Percentiles rank a stretch among this genome's conserved stretches.
Conservation (phyloP, 2,113 vertebrate genomes). For the Stegostoma tigrinum region DNA sequence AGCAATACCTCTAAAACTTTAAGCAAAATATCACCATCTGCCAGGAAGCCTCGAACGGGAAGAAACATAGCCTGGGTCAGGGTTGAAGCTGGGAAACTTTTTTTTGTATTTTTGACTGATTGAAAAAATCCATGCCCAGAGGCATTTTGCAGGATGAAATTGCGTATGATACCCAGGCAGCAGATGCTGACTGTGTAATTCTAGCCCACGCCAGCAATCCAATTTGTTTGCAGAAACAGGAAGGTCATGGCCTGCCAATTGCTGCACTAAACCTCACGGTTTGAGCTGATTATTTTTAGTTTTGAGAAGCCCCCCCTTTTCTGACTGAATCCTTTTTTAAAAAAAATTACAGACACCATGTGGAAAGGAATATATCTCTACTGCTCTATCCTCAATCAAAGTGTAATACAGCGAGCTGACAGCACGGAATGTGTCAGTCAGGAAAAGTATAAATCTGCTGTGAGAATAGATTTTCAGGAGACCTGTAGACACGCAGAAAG, state of each 20-base stretch:
- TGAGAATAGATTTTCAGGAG: not conserved
- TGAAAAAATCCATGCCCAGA: slow-evolving; percentile 37
- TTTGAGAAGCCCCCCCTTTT: slow-evolving; percentile 35
- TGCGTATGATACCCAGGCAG: slow-evolving; percentile 62
- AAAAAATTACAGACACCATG: not conserved
- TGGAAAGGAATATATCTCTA: not conserved
- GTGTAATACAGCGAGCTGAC: not conserved
- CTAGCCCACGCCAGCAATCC: slow-evolving; percentile 59
- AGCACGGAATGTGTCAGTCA: not conserved
- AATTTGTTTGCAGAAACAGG: slow-evolving; percentile 60
- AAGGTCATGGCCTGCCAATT: slow-evolving; percentile 50
- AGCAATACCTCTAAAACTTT: slow-evolving; percentile 2
- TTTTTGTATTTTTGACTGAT: slow-evolving; percentile 30
- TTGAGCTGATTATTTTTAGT: slow-evolving; percentile 34
- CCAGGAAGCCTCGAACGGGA: slow-evolving; percentile 29
- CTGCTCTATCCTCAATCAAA: not conserved
- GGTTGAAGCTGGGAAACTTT: slow-evolving; percentile 35
- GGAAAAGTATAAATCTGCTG: slow-evolving; percentile 9
- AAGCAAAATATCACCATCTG: slow-evolving; percentile 37
- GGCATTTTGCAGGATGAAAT: slow-evolving; percentile 48
- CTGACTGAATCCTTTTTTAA: not conserved
- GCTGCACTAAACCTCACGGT: slow-evolving; percentile 15
- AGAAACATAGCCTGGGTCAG: slow-evolving; percentile 34
- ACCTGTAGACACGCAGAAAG: not conserved
- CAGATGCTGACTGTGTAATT: slow-evolving; percentile 79